Evolutionary conservation across 2,888 invertebrate genomes (phyloP), one percentile per base, ranked within the genome.

Genomic region (Sicus ferrugineus): DNA sequence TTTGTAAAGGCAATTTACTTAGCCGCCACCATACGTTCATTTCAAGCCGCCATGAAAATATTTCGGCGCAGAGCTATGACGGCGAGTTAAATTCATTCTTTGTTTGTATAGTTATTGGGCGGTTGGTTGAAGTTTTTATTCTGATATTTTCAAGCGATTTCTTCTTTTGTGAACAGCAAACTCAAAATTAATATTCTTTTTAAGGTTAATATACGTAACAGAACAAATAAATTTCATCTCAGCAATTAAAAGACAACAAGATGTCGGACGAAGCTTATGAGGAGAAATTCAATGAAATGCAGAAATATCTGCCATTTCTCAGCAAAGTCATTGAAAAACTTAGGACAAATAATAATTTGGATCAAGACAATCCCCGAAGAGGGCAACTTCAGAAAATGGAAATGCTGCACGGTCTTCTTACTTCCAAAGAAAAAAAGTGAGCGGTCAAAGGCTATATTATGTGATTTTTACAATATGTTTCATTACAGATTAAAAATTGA

Each of bases 301-400:
- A 81, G 84, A 88, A 88, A 76, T 91, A 90, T 84, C 88, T 92
- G 77, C 92, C 92, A n/a, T 92, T 92, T 80, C 83, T 93, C 81
- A 89, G 90, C 79, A 89, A 86, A 75, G 90, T 93, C 87, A 92
- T 92, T 78, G 85, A 86, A 59, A 88, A 89, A 78, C 83, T 91
- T 76, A 89, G 90, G 79, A 68, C 64, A 50, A 88, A 86, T 52
- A 76, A 76, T 70, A 76, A 76, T 38, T 71, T 74, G 4, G 68
- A 70, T 19, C 52, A 67, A 48, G 69, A 75, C 38, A 73, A 78
- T 67, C 68, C 73, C 14, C 77, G 78, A 9, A 78, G 79, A 58
- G 75, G 75, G n/a, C 79, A 77, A 34, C 72, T 83, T 2, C 73
- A 80, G 7, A 78, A 79, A 72, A 78, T 79, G 76, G 77, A 82